phyloP scores from a whole-genome alignment of 2,113 vertebrate genomes.

The Daphoenositta chrysoptera region DNA sequence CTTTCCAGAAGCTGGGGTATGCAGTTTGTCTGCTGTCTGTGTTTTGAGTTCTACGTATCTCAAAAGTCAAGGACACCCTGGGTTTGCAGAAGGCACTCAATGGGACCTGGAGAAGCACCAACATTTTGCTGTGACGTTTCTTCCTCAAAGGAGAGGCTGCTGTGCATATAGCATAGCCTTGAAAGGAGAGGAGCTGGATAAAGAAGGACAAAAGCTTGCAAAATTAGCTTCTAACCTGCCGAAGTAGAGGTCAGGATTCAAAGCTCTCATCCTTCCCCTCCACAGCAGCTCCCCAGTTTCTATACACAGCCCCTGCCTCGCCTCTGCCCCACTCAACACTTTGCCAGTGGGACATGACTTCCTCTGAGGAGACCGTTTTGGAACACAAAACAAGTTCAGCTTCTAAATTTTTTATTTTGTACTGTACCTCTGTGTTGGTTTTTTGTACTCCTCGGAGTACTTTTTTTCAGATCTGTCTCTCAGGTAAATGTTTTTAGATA shows the following conservation, averaged over 20 bases:
- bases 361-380: not conserved
- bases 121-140: not conserved
- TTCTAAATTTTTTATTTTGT: not conserved
- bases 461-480: not conserved
- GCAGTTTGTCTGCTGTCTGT: not conserved
- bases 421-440: fast-evolving
- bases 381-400: not conserved
- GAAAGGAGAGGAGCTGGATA: not conserved
- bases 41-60: not conserved
- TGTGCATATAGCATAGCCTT: not conserved
- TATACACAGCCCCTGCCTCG: not conserved
- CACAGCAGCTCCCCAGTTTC: not conserved
- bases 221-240: not conserved
- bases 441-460: not conserved
- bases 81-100: not conserved
- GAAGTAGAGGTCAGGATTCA: not conserved
- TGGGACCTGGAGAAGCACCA: not conserved
- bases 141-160: not conserved
- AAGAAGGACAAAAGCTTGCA: not conserved
- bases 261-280: not conserved
- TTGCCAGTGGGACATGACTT: not conserved
- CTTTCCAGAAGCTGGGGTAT: not conserved
- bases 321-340: not conserved
- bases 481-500: not conserved
- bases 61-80: not conserved